These are phyloP conservation scores for Bubo blakistoni DNA, from an alignment of 2,113 vertebrate genomes.

Conservation along the genomic window DNA sequence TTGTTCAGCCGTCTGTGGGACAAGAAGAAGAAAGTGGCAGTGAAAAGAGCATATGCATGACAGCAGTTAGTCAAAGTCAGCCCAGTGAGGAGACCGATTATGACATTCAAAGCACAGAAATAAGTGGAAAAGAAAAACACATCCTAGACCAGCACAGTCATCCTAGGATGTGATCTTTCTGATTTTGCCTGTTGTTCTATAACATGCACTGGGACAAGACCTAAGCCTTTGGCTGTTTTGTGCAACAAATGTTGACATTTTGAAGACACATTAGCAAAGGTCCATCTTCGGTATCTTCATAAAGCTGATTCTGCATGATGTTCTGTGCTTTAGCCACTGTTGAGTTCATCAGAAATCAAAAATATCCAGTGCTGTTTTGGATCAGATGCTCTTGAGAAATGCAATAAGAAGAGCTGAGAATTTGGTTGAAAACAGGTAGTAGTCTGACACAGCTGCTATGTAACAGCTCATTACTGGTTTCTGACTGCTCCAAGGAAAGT, in stretches of 20 bases:
- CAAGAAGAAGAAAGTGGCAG: not conserved
- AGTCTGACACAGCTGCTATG: not conserved
- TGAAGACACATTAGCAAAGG: not conserved
- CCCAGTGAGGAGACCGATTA: not conserved
- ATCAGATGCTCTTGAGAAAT: not conserved
- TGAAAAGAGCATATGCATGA: not conserved
- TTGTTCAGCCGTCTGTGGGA: not conserved
- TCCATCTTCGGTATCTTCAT: not conserved
- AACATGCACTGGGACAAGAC: not conserved
- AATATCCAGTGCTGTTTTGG: not conserved
- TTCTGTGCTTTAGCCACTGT: not conserved
- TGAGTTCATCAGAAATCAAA: not conserved
- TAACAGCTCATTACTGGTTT: conserved; percentile 5
- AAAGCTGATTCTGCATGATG: not conserved
- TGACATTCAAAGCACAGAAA: not conserved
- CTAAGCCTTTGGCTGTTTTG: not conserved
- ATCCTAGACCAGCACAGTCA: not conserved
- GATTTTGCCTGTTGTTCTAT: not conserved
- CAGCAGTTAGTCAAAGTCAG: not conserved
- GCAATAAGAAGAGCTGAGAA: not conserved
- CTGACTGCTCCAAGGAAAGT: not conserved
- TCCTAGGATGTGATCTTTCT: not conserved
- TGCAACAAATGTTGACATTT: not conserved
- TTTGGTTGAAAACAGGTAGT: conserved; percentile 4
- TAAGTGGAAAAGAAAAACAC: not conserved